phyloP scores from a whole-genome alignment of 1,140 invertebrate genomes.

The Neuroterus valhalla region DNA sequence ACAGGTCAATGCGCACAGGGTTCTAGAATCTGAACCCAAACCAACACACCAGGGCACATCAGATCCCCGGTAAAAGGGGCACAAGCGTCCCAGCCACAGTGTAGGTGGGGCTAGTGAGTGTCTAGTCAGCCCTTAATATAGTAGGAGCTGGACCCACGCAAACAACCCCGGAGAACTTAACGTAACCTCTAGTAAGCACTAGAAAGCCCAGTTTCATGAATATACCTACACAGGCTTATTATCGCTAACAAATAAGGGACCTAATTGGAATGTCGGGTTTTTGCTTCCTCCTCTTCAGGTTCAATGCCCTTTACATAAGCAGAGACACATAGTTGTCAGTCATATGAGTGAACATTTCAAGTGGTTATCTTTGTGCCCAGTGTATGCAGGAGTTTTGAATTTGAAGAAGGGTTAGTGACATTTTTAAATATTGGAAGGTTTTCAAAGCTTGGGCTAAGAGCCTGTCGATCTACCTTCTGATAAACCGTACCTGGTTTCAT shows the following conservation, averaged over 20 bases:
- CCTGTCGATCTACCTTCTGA: too few relatives aligned
- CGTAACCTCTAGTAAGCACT: slow-evolving; percentile 69
- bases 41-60: slow-evolving; percentile 44
- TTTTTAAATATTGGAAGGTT: too few relatives aligned
- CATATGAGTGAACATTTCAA: background rate
- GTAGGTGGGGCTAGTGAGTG: slow-evolving; percentile 51
- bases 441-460: too few relatives aligned
- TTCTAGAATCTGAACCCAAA: slow-evolving; percentile 50
- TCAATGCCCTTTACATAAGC: slow-evolving; percentile 5
- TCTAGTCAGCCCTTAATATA: slow-evolving; percentile 74
- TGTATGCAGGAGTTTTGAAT: too few relatives aligned
- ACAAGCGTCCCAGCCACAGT: slow-evolving; percentile 31
- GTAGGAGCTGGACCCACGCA: slow-evolving; percentile 71
- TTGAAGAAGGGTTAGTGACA: too few relatives aligned
- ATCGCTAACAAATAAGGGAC: slow-evolving; percentile 73
- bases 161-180: slow-evolving; percentile 65
- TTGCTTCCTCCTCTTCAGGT: slow-evolving; percentile 59
- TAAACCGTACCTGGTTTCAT: too few relatives aligned
- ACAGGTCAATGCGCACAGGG: slow-evolving; percentile 56
- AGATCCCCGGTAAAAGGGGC: slow-evolving; percentile 43
- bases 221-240: slow-evolving; percentile 63
- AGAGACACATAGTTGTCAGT: slow-evolving; percentile 9
- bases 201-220: slow-evolving; percentile 58
- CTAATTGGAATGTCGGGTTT: slow-evolving; percentile 72
- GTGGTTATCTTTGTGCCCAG: slow-evolving; percentile 2